Percentiles rank a stretch among this genome's conserved stretches.
Conservation (phyloP, 2,113 vertebrate genomes). For the Pterocles gutturalis region DNA sequence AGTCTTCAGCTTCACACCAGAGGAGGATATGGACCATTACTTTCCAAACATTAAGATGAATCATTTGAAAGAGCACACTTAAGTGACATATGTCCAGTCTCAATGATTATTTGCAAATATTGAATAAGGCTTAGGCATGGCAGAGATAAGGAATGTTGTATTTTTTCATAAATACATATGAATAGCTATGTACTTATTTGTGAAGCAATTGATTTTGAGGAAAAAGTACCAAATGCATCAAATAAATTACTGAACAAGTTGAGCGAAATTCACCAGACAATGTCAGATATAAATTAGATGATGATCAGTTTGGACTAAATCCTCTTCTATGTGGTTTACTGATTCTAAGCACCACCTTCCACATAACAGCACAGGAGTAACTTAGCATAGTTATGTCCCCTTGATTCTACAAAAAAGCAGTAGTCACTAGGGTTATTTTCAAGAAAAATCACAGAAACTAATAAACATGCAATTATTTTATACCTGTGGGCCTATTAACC, state of each 20-base stretch:
- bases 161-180: neutral
- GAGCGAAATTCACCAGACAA: neutral
- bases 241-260: neutral
- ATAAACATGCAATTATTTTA: constrained; percentile 16
- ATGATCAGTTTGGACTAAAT: neutral
- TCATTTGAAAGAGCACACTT: neutral
- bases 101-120: neutral
- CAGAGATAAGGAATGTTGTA: neutral
- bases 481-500: neutral
- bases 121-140: neutral
- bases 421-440: neutral
- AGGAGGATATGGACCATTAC: neutral
- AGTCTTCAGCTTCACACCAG: neutral
- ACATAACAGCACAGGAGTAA: neutral
- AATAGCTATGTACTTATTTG: neutral
- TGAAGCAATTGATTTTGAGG: neutral
- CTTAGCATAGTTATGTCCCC: neutral
- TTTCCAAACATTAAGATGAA: neutral
- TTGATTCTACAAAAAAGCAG: neutral
- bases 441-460: constrained; percentile 17
- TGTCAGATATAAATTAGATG: neutral
- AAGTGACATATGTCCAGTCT: neutral
- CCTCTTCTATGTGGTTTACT: neutral
- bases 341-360: neutral
- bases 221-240: neutral